A percentile compares a stretch with the other conserved stretches of the same genome.
phyloP scores from a whole-genome alignment of 1,140 invertebrate species.

The Drosophila truncata region DNA sequence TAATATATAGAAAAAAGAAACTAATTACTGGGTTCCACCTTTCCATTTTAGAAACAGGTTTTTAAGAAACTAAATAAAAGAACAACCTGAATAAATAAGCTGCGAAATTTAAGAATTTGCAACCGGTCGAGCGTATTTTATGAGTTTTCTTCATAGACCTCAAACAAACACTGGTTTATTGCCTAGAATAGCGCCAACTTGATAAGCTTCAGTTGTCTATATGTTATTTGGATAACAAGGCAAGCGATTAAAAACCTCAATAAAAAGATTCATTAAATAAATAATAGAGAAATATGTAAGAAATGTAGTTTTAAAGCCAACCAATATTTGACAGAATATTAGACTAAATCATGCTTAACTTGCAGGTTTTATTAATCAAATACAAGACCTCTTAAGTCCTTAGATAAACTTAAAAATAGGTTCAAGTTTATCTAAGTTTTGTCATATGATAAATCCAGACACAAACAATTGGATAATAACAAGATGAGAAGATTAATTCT shows the following conservation, averaged over 20 bases:
- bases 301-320: too few relatives aligned
- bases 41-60: constrained; percentile 4
- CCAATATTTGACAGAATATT: not conserved
- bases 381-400: not conserved
- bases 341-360: not conserved
- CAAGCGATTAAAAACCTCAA: too few relatives aligned
- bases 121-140: constrained; percentile 19
- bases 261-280: not conserved
- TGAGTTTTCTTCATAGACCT: constrained; percentile 6
- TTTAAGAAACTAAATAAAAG: not conserved
- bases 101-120: constrained; percentile 2
- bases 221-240: not conserved
- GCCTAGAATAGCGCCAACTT: not conserved
- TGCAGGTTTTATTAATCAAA: not conserved
- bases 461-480: constrained; percentile 30
- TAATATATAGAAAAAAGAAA: constrained; percentile 1
- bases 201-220: not conserved
- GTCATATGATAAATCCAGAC: constrained; percentile 18
- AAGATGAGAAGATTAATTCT: constrained; percentile 11
- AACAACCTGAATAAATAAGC: constrained; percentile 4
- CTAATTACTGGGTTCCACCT: not conserved
- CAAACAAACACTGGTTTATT: not conserved
- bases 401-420: constrained; percentile 2
- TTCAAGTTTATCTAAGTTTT: constrained; percentile 8
- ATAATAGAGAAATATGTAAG: not conserved